Conservation (phyloP, 2,888 invertebrate genomes). For the Cerceris rybyensis region DNA sequence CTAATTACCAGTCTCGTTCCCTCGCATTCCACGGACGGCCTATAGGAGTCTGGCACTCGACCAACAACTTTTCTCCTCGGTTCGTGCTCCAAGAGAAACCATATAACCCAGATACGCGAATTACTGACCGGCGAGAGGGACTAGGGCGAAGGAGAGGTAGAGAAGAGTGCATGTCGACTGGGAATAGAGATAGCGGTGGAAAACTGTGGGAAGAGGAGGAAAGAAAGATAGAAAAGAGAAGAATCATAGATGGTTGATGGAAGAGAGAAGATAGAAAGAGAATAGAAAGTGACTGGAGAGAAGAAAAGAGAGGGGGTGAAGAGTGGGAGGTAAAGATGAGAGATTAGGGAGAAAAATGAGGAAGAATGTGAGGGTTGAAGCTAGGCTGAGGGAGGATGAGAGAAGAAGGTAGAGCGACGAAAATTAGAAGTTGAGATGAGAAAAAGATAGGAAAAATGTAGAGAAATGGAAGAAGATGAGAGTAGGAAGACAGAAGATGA, state of each 20-base stretch:
- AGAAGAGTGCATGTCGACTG: constrained; percentile 14
- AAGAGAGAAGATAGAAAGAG: neutral
- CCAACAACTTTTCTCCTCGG: constrained; percentile 30
- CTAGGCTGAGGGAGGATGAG: too few species aligned
- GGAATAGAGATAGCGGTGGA: constrained; percentile 2
- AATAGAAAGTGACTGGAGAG: too few species aligned
- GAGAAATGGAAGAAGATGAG: too few species aligned
- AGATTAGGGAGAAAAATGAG: too few species aligned
- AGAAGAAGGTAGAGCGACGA: too few species aligned
- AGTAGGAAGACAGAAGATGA: too few species aligned
- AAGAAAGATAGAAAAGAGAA: neutral
- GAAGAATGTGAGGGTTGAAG: too few species aligned
- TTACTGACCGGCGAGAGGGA: constrained; percentile 7
- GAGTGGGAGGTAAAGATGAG: too few species aligned
- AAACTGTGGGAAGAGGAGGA: too few species aligned
- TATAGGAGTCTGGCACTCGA: constrained; percentile 12
- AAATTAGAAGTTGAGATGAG: too few species aligned
- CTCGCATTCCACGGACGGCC: neutral
- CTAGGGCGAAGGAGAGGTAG: neutral
- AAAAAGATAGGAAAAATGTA: too few species aligned
- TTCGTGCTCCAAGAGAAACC: constrained; percentile 16
- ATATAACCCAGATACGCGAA: constrained; percentile 40
- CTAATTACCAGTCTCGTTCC: constrained; percentile 23
- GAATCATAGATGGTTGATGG: neutral
- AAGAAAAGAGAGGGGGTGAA: too few species aligned